Evolutionary conservation across 2,113 vertebrate genomes (phyloP), one percentile per base, ranked within the genome.

Genomic region (Cinclus mexicanus): DNA sequence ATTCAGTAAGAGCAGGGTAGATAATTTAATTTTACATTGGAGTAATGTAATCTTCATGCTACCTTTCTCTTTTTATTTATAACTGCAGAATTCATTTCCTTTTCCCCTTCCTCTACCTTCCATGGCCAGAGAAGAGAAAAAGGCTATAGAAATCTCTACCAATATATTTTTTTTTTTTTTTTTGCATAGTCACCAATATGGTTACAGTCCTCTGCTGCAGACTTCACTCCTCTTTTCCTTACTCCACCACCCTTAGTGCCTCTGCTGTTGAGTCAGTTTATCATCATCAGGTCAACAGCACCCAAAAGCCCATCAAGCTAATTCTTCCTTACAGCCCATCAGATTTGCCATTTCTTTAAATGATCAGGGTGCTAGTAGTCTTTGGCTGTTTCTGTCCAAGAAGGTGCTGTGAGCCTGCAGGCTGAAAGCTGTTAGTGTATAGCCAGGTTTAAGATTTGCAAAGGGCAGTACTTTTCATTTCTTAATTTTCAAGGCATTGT

Each of bases 1-100:
- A 46, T 85, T 80, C 57, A 26, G 44, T 90, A 92, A 79, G 23
- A 91, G 33, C n/a, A 82, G 6, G 4, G 18, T 29, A 90, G 78
- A 65, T 46, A 88, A 74, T 90, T 85, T 78, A 61, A 90, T 94
- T 94, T 88, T 83, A 57, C 16, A 7, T 61, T 84, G 15, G 12
- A 65, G 42, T 85, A 93, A 88, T 88, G 9, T 56, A 80, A 80
- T 68, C 57, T 82, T 87, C 53, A 61, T 90, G 15, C 15, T 90
- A 88, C n/a, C 20, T 93, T 93, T 89, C 53, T 93, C 63, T 41
- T 94, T 94, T 88, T 88, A 80, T 94, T 94, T 92, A 61, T 80
- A 69, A 84, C 9, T 23, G 52, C 71, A 60, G 5, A 57, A 72
- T 69, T 81, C 0, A 50, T 72, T n/a, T 80, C 59, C 29, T 83